Conservation (phyloP, 2,113 vertebrate genomes). For the Scomber scombrus region DNA sequence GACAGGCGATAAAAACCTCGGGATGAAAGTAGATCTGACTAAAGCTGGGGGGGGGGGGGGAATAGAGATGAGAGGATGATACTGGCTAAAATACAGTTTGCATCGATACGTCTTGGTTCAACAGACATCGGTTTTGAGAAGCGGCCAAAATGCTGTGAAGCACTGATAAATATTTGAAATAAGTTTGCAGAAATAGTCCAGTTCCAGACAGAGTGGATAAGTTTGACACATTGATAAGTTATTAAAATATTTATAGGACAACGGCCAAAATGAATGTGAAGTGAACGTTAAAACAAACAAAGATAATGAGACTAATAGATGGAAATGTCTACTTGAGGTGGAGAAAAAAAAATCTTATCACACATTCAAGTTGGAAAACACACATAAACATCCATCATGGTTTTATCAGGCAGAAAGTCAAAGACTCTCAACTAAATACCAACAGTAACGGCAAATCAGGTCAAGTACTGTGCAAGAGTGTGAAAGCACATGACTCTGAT, state of each 20-base stretch:
- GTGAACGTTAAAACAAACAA: too few relatives aligned
- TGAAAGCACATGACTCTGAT: slow-evolving; percentile 2
- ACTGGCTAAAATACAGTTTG: slow-evolving; percentile 3
- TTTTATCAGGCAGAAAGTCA: not conserved
- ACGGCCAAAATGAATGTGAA: too few relatives aligned
- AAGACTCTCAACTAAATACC: not conserved
- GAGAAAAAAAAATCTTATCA: too few relatives aligned
- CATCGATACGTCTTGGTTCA: not conserved
- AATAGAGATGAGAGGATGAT: not conserved
- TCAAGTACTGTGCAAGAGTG: not conserved
- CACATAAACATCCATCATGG: not conserved
- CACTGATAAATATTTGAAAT: too few relatives aligned
- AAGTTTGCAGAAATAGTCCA: not conserved
- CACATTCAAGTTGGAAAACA: too few relatives aligned
- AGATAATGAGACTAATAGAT: too few relatives aligned
- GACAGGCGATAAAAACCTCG: slow-evolving; percentile 4
- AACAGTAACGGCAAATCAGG: not conserved
- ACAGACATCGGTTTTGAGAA: not conserved
- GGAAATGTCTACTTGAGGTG: too few relatives aligned
- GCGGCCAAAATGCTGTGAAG: not conserved
- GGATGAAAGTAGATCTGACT: slow-evolving; percentile 16
- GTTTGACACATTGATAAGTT: too few relatives aligned
- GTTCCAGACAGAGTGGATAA: too few relatives aligned
- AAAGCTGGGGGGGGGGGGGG: not conserved
- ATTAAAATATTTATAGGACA: too few relatives aligned